Percentiles rank a stretch among this genome's conserved stretches.
Conservation (phyloP, 2,888 invertebrate species). For the Hartigia nigra region DNA sequence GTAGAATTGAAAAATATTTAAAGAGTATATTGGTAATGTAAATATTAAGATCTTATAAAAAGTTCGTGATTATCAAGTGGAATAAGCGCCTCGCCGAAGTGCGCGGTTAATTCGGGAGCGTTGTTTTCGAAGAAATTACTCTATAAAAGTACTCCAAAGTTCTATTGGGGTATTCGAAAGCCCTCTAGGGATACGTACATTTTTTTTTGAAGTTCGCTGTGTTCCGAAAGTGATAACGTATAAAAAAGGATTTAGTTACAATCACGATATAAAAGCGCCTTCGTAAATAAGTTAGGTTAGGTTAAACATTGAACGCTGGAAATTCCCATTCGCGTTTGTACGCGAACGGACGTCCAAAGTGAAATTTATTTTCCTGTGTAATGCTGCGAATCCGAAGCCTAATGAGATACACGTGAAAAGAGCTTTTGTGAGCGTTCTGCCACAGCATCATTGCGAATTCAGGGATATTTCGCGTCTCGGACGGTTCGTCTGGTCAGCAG, state of each 20-base stretch:
- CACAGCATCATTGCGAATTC: background rate
- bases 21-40: background rate
- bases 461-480: conserved; percentile 24
- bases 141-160: background rate
- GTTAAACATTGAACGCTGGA: background rate
- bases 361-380: background rate
- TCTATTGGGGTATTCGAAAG: background rate
- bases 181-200: background rate
- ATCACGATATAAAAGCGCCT: background rate
- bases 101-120: background rate
- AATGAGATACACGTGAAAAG: background rate
- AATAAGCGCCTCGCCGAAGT: background rate
- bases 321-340: background rate
- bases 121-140: background rate
- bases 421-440: background rate
- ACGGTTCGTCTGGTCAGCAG: conserved; percentile 42
- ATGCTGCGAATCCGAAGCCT: background rate
- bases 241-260: background rate
- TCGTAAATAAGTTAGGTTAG: background rate
- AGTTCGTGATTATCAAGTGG: background rate
- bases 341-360: background rate
- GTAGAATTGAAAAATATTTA: background rate
- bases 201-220: background rate
- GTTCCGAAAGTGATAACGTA: background rate
- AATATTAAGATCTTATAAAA: background rate